Percentiles rank a stretch among this genome's conserved stretches.
phyloP scores from a whole-genome alignment of 2,797 vertebrate genomes.

The Acanthopagrus latus region DNA sequence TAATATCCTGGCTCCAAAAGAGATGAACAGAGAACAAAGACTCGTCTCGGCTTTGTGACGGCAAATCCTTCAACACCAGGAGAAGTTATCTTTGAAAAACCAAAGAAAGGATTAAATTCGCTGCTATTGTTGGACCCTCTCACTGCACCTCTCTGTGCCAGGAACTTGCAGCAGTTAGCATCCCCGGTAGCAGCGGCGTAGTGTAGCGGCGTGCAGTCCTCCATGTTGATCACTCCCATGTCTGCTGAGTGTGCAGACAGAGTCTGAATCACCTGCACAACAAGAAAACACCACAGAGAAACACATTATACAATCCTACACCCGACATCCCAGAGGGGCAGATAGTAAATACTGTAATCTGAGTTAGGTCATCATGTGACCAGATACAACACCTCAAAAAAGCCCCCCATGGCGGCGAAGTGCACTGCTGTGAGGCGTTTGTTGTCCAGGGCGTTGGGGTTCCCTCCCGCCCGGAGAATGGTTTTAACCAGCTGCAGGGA shows the following conservation, averaged over 20 bases:
- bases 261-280: constrained; percentile 79
- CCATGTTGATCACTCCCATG: constrained; percentile 84
- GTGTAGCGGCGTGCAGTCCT: constrained; percentile 91
- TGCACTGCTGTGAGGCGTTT: constrained; percentile 88
- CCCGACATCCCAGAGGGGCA: not conserved
- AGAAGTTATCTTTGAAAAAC: not conserved
- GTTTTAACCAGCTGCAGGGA: constrained; percentile 84
- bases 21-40: not conserved
- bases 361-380: not conserved
- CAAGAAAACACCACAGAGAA: constrained; percentile 13
- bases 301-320: not conserved
- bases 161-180: constrained; percentile 92
- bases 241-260: constrained; percentile 88
- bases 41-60: not conserved
- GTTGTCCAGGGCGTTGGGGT: constrained; percentile 87
- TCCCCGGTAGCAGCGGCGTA: constrained; percentile 89
- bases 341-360: not conserved
- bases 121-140: not conserved
- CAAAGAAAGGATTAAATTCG: not conserved
- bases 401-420: constrained; percentile 93
- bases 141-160: constrained; percentile 93
- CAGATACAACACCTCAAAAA: constrained; percentile 87
- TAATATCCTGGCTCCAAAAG: too few species aligned
- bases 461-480: constrained; percentile 88
- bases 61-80: not conserved